These are phyloP conservation scores for Zaprionus nigranus DNA, from an alignment of 1,140 invertebrate genomes.

Conservation along the genomic window DNA sequence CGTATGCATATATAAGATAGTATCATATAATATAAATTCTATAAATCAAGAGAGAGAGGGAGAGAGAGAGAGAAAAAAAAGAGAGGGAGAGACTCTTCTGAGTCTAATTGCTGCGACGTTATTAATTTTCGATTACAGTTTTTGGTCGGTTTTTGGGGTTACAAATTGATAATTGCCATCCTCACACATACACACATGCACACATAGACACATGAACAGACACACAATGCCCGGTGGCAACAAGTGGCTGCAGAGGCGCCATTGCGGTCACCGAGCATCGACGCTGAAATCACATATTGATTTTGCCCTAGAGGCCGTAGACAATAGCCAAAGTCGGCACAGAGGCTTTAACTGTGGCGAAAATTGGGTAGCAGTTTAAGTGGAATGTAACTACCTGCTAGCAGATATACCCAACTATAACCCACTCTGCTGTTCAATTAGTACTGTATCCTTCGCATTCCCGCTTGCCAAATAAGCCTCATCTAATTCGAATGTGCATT, in stretches of 20 bases:
- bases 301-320: slow-evolving; percentile 27
- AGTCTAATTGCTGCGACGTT: slow-evolving; percentile 28
- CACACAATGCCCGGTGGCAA: slow-evolving; percentile 34
- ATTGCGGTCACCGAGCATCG: slow-evolving; percentile 39
- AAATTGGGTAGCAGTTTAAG: slow-evolving; percentile 1
- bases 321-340: not conserved
- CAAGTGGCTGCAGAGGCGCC: slow-evolving; percentile 40
- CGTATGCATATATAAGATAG: no score
- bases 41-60: not conserved
- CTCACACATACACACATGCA: not conserved
- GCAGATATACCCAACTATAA: not conserved
- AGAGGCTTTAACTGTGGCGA: slow-evolving; percentile 3
- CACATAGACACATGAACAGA: not conserved
- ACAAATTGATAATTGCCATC: slow-evolving; percentile 57
- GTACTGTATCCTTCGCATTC: not conserved
- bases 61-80: not conserved
- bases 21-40: not conserved
- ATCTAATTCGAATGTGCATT: not conserved
- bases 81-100: not conserved
- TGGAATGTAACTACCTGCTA: not conserved
- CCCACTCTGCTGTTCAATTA: not conserved
- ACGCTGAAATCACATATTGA: slow-evolving; percentile 53
- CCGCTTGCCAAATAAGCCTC: not conserved
- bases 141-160: slow-evolving; percentile 52
- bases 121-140: slow-evolving; percentile 65